Base-by-base conservation (phyloP, 2,797 vertebrate genomes). In the Enteromius anoplus region DNA sequence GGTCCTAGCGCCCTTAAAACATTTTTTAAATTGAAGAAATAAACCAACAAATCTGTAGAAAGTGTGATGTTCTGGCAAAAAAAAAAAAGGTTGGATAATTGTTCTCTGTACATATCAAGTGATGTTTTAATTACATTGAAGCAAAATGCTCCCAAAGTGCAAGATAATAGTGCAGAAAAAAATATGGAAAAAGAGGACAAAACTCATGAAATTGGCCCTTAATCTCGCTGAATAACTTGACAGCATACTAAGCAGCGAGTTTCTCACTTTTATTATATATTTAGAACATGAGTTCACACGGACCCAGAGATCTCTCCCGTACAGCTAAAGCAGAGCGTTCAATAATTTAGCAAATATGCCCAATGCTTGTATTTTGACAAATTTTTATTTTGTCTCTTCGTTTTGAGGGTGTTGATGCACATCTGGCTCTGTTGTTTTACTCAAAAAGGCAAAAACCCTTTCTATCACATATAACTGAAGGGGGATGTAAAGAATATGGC, bases 241-340 rank as follows among this genome's bases (percentile, higher is more conserved):
- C 80, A 75, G 72, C 72, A 75, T 37, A 82, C 49, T 45, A 82
- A 82, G 53, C 58, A 82, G 19, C 62, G 70, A 51, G 69, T 83
- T 86, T 75, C 53, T 58, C 55, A 75, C 70, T 68, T 55, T 42
- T 75, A 68, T 79, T 78, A 60, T 83, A 79, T 77, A 82, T 81
- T 62, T 72, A 62, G 42, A 81, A 72, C 14, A 81, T 0, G 42
- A 60, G 47, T 72, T 81, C 69, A 53, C 21, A 47, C 68, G 51
- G n/a, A 72, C 45, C 26, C 11, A 66, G 45, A 66, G 34, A 76
- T 47, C 17, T 32, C 2, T 26, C n/a, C 51, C 49, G 5, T 51
- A 40, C 11, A 2, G 37, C 9, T 62, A 29, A 76, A 45, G 37
- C 75, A 53, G 6, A 47, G 45, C 8, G 4, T 75, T 49, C 12